Conservation (phyloP, 1,140 invertebrate genomes). For the Zaprionus gabonicus region DNA sequence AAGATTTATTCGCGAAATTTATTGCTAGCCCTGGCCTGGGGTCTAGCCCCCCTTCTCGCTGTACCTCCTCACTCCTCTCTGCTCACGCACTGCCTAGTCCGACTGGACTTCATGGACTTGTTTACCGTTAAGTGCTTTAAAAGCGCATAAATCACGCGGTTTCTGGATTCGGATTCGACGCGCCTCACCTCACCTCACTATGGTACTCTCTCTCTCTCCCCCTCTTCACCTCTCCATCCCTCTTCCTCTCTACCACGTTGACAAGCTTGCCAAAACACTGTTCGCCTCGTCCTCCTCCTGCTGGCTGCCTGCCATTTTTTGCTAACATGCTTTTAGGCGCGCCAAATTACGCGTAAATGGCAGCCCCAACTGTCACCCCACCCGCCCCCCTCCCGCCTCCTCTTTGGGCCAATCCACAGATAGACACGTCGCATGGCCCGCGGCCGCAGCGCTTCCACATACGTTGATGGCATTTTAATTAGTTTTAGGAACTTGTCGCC, state of each 20-base stretch:
- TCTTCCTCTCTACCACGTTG: slow-evolving; percentile 58
- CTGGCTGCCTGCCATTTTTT: slow-evolving; percentile 21
- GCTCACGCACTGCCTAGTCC: slow-evolving; percentile 22
- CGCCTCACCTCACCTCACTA: not conserved
- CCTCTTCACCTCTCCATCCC: not conserved
- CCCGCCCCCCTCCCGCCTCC: not conserved
- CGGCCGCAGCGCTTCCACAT: slow-evolving; percentile 47
- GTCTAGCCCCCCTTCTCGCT: slow-evolving; percentile 14
- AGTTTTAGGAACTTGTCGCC: slow-evolving; percentile 80
- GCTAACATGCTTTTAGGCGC: slow-evolving; percentile 60
- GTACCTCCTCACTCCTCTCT: slow-evolving; percentile 18
- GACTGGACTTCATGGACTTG: slow-evolving; percentile 74
- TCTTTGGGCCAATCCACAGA: slow-evolving; percentile 14
- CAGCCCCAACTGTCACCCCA: slow-evolving; percentile 58
- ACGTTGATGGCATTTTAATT: slow-evolving; percentile 81
- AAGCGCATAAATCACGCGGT: slow-evolving; percentile 82
- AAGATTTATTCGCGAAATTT: slow-evolving; percentile 80
- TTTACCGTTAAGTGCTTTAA: slow-evolving; percentile 77
- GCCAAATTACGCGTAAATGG: slow-evolving; percentile 79
- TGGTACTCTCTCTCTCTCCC: not conserved
- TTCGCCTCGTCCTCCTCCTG: not conserved
- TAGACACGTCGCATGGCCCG: slow-evolving; percentile 39
- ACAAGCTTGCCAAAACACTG: slow-evolving; percentile 66
- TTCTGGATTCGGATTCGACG: slow-evolving; percentile 59
- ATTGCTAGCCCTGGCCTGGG: slow-evolving; percentile 55